Conservation (phyloP, 2,888 invertebrate species). For the Empis stercorea region DNA sequence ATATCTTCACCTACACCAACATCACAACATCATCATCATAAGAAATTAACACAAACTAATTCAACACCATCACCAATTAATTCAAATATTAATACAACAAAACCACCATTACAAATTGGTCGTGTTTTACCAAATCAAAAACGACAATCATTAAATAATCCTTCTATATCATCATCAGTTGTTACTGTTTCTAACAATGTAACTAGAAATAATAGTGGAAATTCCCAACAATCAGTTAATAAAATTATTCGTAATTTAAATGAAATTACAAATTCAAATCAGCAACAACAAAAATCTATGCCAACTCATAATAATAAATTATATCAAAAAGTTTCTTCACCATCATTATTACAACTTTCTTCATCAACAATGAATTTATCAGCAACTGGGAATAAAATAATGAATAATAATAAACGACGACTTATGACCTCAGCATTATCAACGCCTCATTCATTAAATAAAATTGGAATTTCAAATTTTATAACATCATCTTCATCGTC, state of each 20-base stretch:
- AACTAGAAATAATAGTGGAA: not conserved
- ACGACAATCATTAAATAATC: not conserved
- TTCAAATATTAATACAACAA: slow-evolving; percentile 7
- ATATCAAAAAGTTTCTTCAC: slow-evolving; percentile 6
- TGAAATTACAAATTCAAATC: slow-evolving; percentile 8
- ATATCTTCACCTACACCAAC: not conserved
- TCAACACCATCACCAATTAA: not conserved
- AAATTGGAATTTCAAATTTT: slow-evolving; percentile 12
- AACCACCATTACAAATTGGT: not conserved
- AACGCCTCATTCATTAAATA: slow-evolving; percentile 16
- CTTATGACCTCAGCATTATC: slow-evolving; percentile 13
- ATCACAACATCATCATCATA: not conserved
- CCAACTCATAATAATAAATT: slow-evolving; percentile 3
- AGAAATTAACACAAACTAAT: not conserved
- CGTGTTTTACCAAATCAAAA: not conserved
- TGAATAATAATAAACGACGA: too few relatives aligned
- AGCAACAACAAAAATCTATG: not conserved
- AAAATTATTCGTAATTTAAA: slow-evolving; percentile 16
- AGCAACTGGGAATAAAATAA: too few relatives aligned
- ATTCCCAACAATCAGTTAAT: slow-evolving; percentile 10
- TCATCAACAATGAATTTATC: too few relatives aligned
- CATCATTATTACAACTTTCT: not conserved
- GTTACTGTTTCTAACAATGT: too few relatives aligned
- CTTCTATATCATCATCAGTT: slow-evolving; percentile 4
- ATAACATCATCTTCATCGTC: slow-evolving; percentile 2